These are phyloP conservation scores for Calidris pugnax DNA, from an alignment of 2,113 vertebrate species.

Conservation along the genomic window DNA sequence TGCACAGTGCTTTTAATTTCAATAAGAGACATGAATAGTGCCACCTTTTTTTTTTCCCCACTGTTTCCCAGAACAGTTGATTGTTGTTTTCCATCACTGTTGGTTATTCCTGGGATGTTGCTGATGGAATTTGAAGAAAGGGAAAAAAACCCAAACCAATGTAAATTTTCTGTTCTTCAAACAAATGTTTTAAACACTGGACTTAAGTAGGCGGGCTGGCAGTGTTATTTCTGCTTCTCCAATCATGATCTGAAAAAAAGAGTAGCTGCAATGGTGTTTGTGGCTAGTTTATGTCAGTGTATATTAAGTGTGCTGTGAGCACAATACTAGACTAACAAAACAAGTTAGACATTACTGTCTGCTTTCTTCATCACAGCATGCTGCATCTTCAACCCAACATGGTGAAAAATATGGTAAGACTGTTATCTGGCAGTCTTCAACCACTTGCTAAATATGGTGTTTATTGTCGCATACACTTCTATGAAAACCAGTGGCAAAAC, in stretches of 20 bases:
- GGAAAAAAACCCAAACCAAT: neutral
- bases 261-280: neutral
- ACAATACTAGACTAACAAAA: neutral
- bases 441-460: neutral
- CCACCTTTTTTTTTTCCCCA: no score
- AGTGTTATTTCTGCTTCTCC: neutral
- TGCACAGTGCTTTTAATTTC: neutral
- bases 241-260: neutral
- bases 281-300: neutral
- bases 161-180: neutral
- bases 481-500: neutral
- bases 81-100: neutral
- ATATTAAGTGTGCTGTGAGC: neutral
- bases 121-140: neutral
- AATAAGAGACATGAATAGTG: neutral
- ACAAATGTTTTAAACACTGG: neutral
- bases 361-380: neutral
- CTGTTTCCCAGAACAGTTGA: no score
- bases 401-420: neutral
- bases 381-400: neutral
- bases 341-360: neutral
- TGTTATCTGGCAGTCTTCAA: neutral
- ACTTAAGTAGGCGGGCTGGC: neutral
- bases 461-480: neutral
- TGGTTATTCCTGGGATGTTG: neutral